Evolutionary conservation across 2,797 vertebrate genomes (phyloP).

Genomic region (Gila robusta): DNA sequence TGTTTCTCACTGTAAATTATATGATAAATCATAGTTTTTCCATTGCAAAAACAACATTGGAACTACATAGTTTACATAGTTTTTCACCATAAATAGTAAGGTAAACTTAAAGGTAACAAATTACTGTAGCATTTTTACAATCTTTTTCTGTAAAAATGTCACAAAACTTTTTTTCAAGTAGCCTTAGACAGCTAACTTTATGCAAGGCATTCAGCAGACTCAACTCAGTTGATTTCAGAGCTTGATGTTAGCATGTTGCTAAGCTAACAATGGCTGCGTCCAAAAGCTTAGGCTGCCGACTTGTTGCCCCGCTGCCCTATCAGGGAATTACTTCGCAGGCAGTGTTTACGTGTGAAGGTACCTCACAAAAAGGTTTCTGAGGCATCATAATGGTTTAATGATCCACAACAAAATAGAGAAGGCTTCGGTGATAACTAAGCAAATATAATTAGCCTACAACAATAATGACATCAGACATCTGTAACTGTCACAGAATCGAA

Average conservation of each 20-base stretch:
- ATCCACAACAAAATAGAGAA: neutral
- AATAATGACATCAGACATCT: neutral
- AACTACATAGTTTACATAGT: neutral
- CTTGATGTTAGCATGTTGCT: slow-evolving; percentile 20
- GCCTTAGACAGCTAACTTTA: neutral
- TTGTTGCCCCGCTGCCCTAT: neutral
- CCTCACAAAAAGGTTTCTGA: neutral
- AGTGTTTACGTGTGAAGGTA: neutral
- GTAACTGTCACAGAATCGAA: too few relatives aligned
- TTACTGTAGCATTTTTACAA: neutral
- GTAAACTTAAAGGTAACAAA: neutral
- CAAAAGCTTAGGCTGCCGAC: neutral
- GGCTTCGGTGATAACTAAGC: neutral
- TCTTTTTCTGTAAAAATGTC: neutral
- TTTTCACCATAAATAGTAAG: neutral
- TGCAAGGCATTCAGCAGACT: neutral
- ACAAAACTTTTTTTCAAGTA: too few relatives aligned
- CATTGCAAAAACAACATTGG: neutral
- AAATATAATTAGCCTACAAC: neutral
- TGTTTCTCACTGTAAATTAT: neutral
- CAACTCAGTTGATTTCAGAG: neutral
- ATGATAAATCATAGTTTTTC: neutral
- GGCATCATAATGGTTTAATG: neutral
- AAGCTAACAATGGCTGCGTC: neutral
- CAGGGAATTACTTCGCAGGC: neutral